A percentile compares a stretch with the other conserved stretches of the same genome.
Evolutionary conservation across 30 jellyfish, hydroid and myxozoan species (phyloP).

Genomic region (Aurelia sp.): DNA sequence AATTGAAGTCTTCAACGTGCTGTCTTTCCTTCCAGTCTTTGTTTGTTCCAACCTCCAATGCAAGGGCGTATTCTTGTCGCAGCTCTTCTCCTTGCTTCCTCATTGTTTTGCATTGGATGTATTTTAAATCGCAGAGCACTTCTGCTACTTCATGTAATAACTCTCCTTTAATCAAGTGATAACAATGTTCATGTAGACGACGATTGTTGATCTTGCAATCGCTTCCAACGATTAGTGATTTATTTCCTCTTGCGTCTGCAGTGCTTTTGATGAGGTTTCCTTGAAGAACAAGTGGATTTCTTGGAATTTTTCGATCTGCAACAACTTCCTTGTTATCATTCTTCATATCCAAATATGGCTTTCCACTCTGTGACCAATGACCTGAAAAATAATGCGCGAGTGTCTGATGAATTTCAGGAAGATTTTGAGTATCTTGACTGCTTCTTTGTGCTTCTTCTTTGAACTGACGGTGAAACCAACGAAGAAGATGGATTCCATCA

Average conservation of each 20-base stretch:
- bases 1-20: slow-evolving; percentile 35
- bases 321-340: slow-evolving; percentile 22
- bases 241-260: neutral
- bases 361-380: slow-evolving; percentile 35
- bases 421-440: neutral
- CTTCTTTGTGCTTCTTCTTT: neutral
- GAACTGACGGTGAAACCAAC: slow-evolving; percentile 61
- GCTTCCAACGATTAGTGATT: slow-evolving; percentile 19
- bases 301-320: slow-evolving; percentile 55
- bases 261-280: slow-evolving; percentile 25
- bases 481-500: slow-evolving; percentile 42
- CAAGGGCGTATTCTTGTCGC: slow-evolving; percentile 19
- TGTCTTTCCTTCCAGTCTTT: neutral
- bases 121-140: slow-evolving; percentile 22
- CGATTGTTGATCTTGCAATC: slow-evolving; percentile 37
- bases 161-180: slow-evolving; percentile 41
- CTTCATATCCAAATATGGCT: slow-evolving; percentile 3
- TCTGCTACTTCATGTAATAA: slow-evolving; percentile 35
- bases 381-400: slow-evolving; percentile 50
- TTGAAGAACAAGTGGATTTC: slow-evolving; percentile 47
- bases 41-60: neutral
- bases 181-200: slow-evolving; percentile 36
- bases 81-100: slow-evolving; percentile 2
- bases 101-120: slow-evolving; percentile 29
- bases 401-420: slow-evolving; percentile 11